These are phyloP conservation scores for Chlorocebus sabaeus DNA, from an alignment of 2,113 vertebrate species.

Conservation along the genomic window DNA sequence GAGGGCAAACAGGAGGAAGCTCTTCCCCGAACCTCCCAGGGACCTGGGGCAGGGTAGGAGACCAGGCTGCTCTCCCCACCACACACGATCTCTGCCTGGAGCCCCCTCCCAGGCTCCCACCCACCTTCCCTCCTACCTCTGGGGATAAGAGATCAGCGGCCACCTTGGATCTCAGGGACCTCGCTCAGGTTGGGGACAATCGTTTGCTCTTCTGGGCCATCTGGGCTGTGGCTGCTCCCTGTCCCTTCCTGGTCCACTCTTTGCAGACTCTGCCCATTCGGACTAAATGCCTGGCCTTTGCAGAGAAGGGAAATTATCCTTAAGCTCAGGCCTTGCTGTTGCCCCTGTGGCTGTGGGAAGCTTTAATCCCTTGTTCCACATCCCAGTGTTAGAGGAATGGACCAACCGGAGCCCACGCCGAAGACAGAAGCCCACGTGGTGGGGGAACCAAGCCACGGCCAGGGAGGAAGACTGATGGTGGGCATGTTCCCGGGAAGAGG, in stretches of 20 bases:
- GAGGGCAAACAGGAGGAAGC: neutral
- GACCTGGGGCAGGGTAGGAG: neutral
- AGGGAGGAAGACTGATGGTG: neutral
- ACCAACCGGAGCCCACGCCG: neutral
- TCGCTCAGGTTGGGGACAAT: neutral
- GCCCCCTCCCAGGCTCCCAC: neutral
- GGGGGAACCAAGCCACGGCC: neutral
- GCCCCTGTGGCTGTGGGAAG: slow-evolving; percentile 4
- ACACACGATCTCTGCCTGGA: too few species aligned
- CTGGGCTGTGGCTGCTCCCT: neutral
- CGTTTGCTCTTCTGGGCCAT: neutral
- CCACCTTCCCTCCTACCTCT: slow-evolving; percentile 39
- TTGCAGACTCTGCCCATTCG: neutral
- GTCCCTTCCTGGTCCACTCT: neutral
- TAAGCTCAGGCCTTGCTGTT: slow-evolving; percentile 51
- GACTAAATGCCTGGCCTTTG: slow-evolving; percentile 51
- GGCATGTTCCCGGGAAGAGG: too few species aligned
- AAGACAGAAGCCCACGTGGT: neutral
- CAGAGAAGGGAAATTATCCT: slow-evolving; percentile 58
- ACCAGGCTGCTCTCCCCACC: neutral
- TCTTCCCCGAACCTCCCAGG: neutral
- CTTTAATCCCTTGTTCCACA: slow-evolving; percentile 55
- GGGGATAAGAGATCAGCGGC: neutral
- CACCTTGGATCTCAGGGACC: neutral
- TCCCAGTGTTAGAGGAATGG: neutral